Evolutionary conservation across 23 tunicate genomes (phyloP), one percentile per base, ranked within the genome.

Genomic region (Ascidia mentula): DNA sequence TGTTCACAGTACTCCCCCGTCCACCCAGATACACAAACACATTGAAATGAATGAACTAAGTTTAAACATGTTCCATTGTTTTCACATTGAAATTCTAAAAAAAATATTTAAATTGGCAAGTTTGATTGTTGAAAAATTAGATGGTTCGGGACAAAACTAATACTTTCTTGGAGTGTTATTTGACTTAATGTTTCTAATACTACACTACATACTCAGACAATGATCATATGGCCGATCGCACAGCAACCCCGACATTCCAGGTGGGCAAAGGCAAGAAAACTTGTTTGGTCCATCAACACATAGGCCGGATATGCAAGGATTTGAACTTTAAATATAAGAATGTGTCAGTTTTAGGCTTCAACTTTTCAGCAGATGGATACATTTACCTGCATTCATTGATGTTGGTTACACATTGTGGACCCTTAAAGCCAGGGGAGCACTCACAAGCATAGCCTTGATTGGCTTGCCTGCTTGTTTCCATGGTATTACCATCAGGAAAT

Each of bases 201-300:
- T n/a, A n/a, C n/a, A n/a, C n/a, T n/a, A 53, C 65, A 5, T 53
- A 53, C 65, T 53, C 65, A 53, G 65, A 53, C 65, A 53, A 9
- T 6, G 22, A 9, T 53, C 65, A 9, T 53, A 53, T 53, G 75
- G 75, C 32, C 32, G 75, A 34, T 71, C 39, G 32, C 75, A 71
- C 6, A 71, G 13, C 39, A 36, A 36, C 18, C 75, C 75, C 6
- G 38, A 5, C 1, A 6, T 34, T 35, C 75, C 75, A 20, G 75
- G 75, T 9, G 75, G 75, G 35, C 75, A 71, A 2, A 71, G 13
- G 30, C 75, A 71, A 4, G 75, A 28, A 9, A 71, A 71, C 24
- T 53, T 53, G 65, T 53, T 53, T 53, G 24, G 2, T 6, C 65
- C 65, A 53, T 53, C 65, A 53, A 71, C 30, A 71, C 75, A 71